phyloP scores from a whole-genome alignment of 2,113 vertebrate species.

The Zosterops borbonicus region DNA sequence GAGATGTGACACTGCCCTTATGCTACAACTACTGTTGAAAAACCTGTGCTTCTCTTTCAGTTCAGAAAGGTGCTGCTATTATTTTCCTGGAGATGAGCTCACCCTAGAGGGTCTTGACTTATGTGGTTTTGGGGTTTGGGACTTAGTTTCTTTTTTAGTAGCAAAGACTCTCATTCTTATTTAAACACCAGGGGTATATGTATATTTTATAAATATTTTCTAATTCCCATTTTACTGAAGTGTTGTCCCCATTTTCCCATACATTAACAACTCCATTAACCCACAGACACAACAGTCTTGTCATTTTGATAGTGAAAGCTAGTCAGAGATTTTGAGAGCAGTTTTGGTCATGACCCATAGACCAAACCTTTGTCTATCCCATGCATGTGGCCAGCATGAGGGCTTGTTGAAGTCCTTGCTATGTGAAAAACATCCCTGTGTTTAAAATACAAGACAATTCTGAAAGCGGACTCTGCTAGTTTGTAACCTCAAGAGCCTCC shows the following conservation, averaged over 20 bases:
- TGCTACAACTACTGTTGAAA: neutral
- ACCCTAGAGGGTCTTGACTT: neutral
- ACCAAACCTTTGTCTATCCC: neutral
- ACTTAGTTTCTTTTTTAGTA: neutral
- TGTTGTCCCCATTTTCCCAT: neutral
- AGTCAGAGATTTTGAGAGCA: neutral
- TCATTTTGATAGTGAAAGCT: neutral
- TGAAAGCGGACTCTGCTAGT: neutral
- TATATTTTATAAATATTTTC: neutral
- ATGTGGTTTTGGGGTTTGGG: neutral
- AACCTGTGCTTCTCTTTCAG: neutral
- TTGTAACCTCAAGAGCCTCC: neutral
- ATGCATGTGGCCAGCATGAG: neutral
- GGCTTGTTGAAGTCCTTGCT: neutral
- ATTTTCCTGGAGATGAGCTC: neutral
- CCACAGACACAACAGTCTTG: neutral
- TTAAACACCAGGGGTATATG: neutral
- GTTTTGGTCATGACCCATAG: neutral
- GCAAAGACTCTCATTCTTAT: neutral
- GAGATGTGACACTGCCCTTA: slow-evolving; percentile 6
- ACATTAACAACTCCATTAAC: neutral
- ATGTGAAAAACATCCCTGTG: neutral
- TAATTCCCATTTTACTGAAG: neutral
- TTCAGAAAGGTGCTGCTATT: neutral
- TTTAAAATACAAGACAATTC: neutral